Percentiles rank a stretch among this genome's conserved stretches.
phyloP scores from a whole-genome alignment of 2,113 vertebrate species.

The Pangasianodon hypophthalmus region DNA sequence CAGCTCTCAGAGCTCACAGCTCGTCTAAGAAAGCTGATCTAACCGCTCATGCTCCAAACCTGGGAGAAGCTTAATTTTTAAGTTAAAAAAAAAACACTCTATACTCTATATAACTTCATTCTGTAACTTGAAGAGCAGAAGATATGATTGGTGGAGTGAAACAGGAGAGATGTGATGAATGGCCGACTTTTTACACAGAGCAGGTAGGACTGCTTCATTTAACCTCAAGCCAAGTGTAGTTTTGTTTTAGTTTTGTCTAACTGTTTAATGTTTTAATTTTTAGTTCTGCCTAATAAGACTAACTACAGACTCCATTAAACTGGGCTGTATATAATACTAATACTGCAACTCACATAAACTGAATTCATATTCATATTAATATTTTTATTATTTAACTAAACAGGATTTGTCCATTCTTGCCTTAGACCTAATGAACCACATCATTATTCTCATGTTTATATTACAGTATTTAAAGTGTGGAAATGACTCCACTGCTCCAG shows the following conservation, averaged over 20 bases:
- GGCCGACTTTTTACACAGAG: slow-evolving; percentile 46
- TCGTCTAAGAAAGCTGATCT: slow-evolving; percentile 21
- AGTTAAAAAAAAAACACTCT: not conserved
- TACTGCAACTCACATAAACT: not conserved
- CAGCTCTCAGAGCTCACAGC: not conserved
- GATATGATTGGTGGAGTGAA: slow-evolving; percentile 56
- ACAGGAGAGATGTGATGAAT: slow-evolving; percentile 52
- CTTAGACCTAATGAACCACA: not conserved
- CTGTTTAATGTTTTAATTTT: too few species aligned
- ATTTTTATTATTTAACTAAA: not conserved
- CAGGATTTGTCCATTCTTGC: not conserved
- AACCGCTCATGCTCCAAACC: slow-evolving; percentile 3
- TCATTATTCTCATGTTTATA: too few species aligned
- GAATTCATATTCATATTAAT: not conserved
- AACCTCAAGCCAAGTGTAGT: not conserved
- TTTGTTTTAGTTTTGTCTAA: not conserved
- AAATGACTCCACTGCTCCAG: not conserved
- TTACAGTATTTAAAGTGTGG: not conserved
- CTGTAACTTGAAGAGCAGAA: not conserved
- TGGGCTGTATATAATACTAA: not conserved
- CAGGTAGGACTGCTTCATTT: slow-evolving; percentile 41
- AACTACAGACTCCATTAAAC: not conserved
- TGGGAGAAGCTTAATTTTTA: not conserved
- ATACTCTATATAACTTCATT: not conserved
- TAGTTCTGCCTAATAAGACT: not conserved